Conservation (phyloP, 2,797 vertebrate species). For the Poliocrania exsul region DNA sequence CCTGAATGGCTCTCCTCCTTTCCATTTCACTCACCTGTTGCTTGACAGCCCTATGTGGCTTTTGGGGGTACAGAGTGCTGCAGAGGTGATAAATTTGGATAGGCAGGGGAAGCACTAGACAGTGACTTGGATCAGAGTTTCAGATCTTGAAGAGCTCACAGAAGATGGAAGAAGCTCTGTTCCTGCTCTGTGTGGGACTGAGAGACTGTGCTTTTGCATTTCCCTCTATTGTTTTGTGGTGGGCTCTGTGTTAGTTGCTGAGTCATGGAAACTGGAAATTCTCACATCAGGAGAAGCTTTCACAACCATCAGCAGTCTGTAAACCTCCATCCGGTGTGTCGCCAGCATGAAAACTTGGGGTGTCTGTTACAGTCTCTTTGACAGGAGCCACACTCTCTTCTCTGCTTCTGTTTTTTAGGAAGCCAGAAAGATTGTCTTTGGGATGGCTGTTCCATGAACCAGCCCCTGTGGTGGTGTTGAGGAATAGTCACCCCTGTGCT, state of each 20-base stretch:
- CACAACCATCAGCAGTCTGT: neutral
- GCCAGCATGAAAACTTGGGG: neutral
- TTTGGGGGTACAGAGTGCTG: neutral
- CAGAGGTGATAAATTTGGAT: neutral
- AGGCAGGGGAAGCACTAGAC: neutral
- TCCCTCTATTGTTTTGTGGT: neutral
- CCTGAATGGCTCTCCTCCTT: neutral
- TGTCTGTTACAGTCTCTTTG: neutral
- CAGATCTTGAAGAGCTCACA: neutral
- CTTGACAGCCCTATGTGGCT: neutral
- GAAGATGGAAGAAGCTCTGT: neutral
- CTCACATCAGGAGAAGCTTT: neutral
- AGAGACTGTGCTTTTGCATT: neutral
- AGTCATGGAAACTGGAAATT: conserved; percentile 3
- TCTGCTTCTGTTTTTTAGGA: neutral
- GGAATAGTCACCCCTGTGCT: neutral
- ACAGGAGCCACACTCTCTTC: neutral
- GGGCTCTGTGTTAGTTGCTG: neutral
- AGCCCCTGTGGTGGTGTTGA: fast-evolving
- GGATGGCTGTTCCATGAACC: neutral
- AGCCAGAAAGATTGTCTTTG: neutral
- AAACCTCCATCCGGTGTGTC: neutral
- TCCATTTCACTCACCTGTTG: neutral
- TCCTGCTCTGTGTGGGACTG: neutral
- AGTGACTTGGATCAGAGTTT: neutral